These are phyloP conservation scores for Wasmannia auropunctata DNA, from an alignment of 1,140 invertebrate species.

Conservation along the genomic window DNA sequence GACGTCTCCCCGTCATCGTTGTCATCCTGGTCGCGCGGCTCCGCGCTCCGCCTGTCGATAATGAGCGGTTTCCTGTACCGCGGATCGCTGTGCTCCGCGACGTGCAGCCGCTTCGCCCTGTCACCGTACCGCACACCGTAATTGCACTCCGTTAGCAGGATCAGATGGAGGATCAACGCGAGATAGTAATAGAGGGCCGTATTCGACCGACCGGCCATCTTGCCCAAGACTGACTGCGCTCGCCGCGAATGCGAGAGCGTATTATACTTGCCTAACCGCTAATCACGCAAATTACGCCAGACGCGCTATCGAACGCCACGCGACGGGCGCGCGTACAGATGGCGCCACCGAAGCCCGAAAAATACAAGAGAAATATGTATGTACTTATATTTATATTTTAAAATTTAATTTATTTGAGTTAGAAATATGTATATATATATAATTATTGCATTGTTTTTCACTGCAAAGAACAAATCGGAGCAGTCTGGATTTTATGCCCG, in stretches of 20 bases:
- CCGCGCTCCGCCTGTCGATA: constrained; percentile 62
- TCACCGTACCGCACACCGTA: constrained; percentile 74
- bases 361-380: too few relatives aligned
- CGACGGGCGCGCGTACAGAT: neutral
- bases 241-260: constrained; percentile 21
- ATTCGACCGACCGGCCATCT: constrained; percentile 82
- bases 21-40: neutral
- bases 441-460: too few relatives aligned
- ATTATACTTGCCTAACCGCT: constrained; percentile 25
- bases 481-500: too few relatives aligned
- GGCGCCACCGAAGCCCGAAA: neutral
- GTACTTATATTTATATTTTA: too few relatives aligned
- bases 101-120: constrained; percentile 70
- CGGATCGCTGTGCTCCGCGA: constrained; percentile 58
- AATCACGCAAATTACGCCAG: neutral
- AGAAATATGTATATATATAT: too few relatives aligned
- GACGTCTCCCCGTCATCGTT: constrained; percentile 74
- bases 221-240: constrained; percentile 77
- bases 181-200: constrained; percentile 73
- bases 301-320: neutral
- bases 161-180: constrained; percentile 74
- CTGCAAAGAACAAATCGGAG: too few relatives aligned
- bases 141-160: constrained; percentile 75
- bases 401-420: too few relatives aligned
- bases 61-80: constrained; percentile 62